phyloP scores from a whole-genome alignment of 2,113 vertebrate species.

The Conger conger region DNA sequence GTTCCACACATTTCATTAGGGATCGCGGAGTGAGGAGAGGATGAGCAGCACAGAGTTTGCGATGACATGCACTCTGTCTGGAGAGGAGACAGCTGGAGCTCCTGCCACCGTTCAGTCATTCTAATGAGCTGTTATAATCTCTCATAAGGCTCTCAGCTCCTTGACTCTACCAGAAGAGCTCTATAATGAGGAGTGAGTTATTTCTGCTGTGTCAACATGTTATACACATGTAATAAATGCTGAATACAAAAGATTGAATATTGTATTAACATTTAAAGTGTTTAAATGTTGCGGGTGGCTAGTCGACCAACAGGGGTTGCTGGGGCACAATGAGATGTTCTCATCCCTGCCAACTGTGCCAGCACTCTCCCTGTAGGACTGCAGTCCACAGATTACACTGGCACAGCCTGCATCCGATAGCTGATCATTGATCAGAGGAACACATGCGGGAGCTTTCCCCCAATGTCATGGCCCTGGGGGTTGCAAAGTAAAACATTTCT shows the following conservation, averaged over 20 bases:
- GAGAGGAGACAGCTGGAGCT: neutral
- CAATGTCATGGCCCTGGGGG: no score
- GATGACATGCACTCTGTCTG: slow-evolving; percentile 19
- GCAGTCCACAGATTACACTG: no score
- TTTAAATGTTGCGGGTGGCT: neutral
- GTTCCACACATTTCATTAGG: slow-evolving; percentile 6
- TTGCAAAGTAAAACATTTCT: no score
- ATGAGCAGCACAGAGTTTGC: neutral
- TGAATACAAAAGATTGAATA: neutral
- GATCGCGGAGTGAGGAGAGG: neutral
- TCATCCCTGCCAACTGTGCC: no score
- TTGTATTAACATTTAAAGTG: neutral
- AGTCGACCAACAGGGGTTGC: neutral
- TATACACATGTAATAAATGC: neutral
- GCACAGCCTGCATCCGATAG: no score
- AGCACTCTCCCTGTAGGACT: no score
- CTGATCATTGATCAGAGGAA: no score
- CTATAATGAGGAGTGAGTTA: neutral
- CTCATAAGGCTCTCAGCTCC: neutral
- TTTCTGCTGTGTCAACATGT: neutral
- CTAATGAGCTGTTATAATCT: slow-evolving; percentile 3
- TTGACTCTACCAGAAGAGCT: neutral
- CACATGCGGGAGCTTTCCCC: no score
- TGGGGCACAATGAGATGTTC: no score
- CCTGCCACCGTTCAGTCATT: neutral